Evolutionary conservation across 2,888 invertebrate species (phyloP).

Genomic region (Morinoia aosen): DNA sequence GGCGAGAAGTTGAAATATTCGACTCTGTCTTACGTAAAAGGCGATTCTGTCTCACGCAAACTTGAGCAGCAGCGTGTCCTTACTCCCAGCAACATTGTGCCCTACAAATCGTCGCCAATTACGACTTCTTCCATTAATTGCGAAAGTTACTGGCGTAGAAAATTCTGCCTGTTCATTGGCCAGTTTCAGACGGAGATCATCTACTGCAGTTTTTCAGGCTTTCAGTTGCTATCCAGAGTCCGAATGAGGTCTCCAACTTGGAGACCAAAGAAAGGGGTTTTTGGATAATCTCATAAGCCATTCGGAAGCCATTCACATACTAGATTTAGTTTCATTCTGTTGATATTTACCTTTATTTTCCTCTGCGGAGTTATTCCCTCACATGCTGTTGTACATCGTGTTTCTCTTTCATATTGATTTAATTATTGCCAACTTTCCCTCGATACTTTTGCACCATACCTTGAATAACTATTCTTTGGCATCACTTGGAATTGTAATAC

Average conservation of each 20-base stretch:
- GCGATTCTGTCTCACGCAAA: background rate
- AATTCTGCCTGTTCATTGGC: background rate
- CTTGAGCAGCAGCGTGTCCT: background rate
- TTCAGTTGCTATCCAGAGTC: background rate
- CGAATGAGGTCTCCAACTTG: background rate
- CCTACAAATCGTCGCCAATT: background rate
- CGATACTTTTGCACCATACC: background rate
- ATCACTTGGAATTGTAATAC: background rate
- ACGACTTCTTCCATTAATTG: background rate
- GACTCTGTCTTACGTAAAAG: background rate
- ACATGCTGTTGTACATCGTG: background rate
- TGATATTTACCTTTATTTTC: background rate
- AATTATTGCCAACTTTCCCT: background rate
- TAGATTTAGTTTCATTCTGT: background rate
- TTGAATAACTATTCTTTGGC: background rate
- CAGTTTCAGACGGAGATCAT: background rate
- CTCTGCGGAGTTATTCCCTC: background rate
- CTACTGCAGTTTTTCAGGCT: background rate
- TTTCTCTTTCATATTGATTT: background rate
- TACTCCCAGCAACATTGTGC: background rate
- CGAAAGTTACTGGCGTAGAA: background rate
- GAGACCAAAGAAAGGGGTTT: background rate
- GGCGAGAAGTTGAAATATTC: background rate
- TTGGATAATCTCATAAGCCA: no score
- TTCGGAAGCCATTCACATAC: background rate